These are phyloP conservation scores for Idaea aversata DNA, from an alignment of 2,888 invertebrate genomes.

Conservation along the genomic window DNA sequence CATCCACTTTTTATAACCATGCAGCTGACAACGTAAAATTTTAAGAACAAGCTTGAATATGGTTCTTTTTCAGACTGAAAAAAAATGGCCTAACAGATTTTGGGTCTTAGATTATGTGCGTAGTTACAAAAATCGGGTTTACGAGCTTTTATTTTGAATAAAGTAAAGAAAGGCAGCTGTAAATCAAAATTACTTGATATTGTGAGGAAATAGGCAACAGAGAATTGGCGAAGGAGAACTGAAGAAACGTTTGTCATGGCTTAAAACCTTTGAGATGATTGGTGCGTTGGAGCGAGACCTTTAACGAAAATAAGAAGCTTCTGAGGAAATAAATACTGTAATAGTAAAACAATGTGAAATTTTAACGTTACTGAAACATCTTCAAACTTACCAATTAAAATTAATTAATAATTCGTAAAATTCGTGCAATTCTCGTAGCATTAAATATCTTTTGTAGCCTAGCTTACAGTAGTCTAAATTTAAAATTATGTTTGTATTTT, in stretches of 20 bases:
- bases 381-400: too few species aligned
- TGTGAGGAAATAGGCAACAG: not conserved
- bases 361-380: not conserved
- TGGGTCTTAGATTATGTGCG: not conserved
- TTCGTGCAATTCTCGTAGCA: too few species aligned
- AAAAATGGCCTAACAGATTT: not conserved
- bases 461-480: too few species aligned
- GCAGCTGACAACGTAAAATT: not conserved
- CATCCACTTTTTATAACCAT: not conserved
- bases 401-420: too few species aligned
- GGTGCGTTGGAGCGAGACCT: not conserved
- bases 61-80: not conserved
- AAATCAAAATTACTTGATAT: conserved; percentile 1
- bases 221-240: not conserved
- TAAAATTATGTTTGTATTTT: too few species aligned
- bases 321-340: not conserved
- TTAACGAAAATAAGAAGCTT: not conserved
- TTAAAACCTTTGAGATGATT: not conserved
- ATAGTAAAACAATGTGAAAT: not conserved
- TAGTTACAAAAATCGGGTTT: not conserved
- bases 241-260: not conserved
- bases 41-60: not conserved
- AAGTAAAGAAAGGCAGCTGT: not conserved
- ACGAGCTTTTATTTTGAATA: not conserved
- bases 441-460: too few species aligned